Evolutionary conservation across 2,888 invertebrate species (phyloP).

Genomic region (Erebia ligea): DNA sequence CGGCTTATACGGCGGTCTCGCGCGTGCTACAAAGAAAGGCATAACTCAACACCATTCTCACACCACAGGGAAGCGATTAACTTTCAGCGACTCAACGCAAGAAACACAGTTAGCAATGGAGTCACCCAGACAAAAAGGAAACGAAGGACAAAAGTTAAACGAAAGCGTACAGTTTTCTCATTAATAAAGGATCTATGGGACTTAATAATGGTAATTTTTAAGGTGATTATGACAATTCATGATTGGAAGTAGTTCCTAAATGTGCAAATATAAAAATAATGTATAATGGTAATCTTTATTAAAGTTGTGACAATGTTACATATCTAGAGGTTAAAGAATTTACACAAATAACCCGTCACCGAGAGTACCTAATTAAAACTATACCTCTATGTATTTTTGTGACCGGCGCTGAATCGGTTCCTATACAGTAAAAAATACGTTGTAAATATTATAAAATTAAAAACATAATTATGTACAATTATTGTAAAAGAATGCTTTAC

Average conservation of each 20-base stretch:
- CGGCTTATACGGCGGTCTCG: conserved; percentile 71
- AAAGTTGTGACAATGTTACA: neutral
- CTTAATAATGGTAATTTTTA: neutral
- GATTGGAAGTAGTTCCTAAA: conserved; percentile 8
- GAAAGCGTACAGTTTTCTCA: conserved; percentile 31
- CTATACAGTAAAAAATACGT: conserved; percentile 60
- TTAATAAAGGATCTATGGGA: conserved; percentile 12
- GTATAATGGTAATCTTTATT: neutral
- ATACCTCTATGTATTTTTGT: conserved; percentile 76
- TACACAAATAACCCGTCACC: conserved; percentile 51
- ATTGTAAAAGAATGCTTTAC: conserved; percentile 62
- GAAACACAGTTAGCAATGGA: conserved; percentile 27
- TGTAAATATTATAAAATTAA: conserved; percentile 43
- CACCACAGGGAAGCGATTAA: conserved; percentile 52
- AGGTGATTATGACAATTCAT: conserved; percentile 15
- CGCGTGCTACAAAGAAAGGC: conserved; percentile 77
- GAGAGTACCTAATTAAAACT: conserved; percentile 44
- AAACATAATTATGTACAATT: conserved; percentile 12
- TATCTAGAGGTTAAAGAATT: neutral
- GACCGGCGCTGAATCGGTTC: conserved; percentile 57
- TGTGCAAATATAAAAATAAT: neutral
- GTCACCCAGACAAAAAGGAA: conserved; percentile 44
- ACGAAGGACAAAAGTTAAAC: conserved; percentile 40
- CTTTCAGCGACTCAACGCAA: conserved; percentile 1
- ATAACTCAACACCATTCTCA: conserved; percentile 73